A percentile compares a stretch with the other conserved stretches of the same genome.
Evolutionary conservation across 35 echinoderm and acorn worm genomes (phyloP).

Genomic region (Hemicentrotus pulcherrimus): DNA sequence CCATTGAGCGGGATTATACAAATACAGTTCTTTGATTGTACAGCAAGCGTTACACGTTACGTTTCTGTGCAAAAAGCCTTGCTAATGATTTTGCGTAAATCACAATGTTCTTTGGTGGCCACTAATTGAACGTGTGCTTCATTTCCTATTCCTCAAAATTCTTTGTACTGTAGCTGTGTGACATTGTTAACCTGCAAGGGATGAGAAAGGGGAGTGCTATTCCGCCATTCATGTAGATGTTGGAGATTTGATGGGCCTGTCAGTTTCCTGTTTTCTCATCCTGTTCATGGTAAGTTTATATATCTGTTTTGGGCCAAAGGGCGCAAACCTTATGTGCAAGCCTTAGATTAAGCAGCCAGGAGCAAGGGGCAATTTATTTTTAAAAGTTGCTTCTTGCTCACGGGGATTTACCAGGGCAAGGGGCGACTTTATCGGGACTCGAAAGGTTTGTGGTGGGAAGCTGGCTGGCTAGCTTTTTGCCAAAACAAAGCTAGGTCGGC

Average conservation of each 20-base stretch:
- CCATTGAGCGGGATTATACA: background rate
- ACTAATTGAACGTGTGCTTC: background rate
- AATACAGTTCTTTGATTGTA: background rate
- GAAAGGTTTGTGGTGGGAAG: no score
- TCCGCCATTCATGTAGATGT: background rate
- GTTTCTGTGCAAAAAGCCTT: background rate
- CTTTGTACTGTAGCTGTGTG: background rate
- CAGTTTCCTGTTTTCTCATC: background rate
- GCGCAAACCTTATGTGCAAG: no score
- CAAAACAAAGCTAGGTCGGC: no score
- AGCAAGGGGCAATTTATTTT: no score
- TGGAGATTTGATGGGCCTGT: background rate
- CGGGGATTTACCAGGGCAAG: no score
- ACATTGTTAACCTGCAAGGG: background rate
- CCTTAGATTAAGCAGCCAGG: no score
- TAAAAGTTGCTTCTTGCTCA: no score
- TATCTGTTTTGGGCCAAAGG: no score
- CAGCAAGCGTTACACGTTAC: background rate
- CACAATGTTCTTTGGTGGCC: background rate
- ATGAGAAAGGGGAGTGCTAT: background rate
- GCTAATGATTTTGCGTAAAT: background rate
- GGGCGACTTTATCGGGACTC: no score
- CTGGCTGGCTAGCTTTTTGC: no score
- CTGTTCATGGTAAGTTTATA: background rate
- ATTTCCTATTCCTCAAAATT: background rate